Evolutionary conservation across 2,797 vertebrate species (phyloP).

Genomic region (Chiloscyllium punctatum): DNA sequence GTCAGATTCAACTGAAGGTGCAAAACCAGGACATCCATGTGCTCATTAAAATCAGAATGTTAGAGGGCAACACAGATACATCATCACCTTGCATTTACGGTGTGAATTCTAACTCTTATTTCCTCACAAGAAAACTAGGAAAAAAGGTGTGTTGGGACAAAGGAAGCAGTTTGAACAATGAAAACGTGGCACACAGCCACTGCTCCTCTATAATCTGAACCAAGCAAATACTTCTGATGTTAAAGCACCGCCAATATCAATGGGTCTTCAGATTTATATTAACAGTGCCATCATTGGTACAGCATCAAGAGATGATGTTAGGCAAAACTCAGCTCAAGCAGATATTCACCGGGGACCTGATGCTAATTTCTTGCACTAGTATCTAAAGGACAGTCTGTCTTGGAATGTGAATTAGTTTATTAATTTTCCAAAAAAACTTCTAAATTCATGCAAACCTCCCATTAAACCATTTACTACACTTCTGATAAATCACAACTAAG

Average conservation of each 20-base stretch:
- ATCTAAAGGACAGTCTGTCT: not conserved
- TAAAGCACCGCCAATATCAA: not conserved
- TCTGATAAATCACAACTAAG: slow-evolving; percentile 2
- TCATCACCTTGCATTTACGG: not conserved
- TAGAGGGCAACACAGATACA: not conserved
- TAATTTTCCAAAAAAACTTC: not conserved
- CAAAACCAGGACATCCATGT: not conserved
- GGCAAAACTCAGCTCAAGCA: not conserved
- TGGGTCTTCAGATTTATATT: not conserved
- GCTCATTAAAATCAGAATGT: not conserved
- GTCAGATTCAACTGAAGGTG: not conserved
- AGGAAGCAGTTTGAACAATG: not conserved
- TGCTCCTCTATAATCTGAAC: not conserved
- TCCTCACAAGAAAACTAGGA: not conserved
- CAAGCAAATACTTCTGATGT: not conserved
- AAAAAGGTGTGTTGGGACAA: not conserved
- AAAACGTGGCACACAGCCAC: not conserved
- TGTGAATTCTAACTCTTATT: not conserved
- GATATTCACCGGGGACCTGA: not conserved
- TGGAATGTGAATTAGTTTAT: not conserved
- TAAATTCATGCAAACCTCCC: not conserved
- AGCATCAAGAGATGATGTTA: not conserved
- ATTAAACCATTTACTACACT: not conserved
- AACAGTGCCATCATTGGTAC: not conserved
- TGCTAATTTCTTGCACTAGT: not conserved